Evolutionary conservation across 2,888 invertebrate genomes (phyloP), one percentile per base, ranked within the genome.

Genomic region (Pachydiplax longipennis): DNA sequence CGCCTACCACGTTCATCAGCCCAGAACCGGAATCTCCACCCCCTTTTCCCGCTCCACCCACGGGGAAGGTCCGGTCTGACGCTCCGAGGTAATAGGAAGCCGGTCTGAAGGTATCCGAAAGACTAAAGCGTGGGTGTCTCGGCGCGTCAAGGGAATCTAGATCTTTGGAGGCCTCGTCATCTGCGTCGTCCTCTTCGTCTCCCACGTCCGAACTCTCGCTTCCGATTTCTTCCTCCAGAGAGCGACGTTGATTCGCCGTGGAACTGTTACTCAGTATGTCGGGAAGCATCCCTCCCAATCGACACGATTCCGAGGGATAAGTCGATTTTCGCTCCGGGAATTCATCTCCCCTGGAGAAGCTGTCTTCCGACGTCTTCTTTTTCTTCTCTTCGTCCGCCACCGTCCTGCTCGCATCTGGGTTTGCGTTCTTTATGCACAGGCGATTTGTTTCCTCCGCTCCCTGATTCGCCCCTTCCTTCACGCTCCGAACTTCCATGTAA

Each of bases 71-170:
- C 53, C 92, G 92, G 22, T 92, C 91, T 92, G 96, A 97, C 0
- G 96, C 96, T 40, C 97, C 96, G 81, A 98, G 93, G 93, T 98
- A 98, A 93, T 98, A 98, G 0, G 98, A 98, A 0, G 98, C 98
- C 0, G 98, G 98, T 90, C 98, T 95, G 93, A 98, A 98, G 1
- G 97, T 98, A 93, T 98, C 98, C 0, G 98, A 98, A 91, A 98
- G 95, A 94, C 98, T 98, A 93, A 98, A 97, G 92, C 98, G 95
- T 0, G 96, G 96, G 92, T 97, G 96, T 81, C 96, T 95, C 2
- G 97, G 96, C 73, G 96, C 94, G 91, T 96, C 95, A 80, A 96
- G 94, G 0, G 95, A 95, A 92, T 96, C 96, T 90, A 96, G 94
- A 92, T 98, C 97, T 94, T 97, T 97, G 3, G 96, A 96, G 0